These are phyloP conservation scores for Xestia xanthographa DNA, from an alignment of 2,888 invertebrate species.

Conservation along the genomic window DNA sequence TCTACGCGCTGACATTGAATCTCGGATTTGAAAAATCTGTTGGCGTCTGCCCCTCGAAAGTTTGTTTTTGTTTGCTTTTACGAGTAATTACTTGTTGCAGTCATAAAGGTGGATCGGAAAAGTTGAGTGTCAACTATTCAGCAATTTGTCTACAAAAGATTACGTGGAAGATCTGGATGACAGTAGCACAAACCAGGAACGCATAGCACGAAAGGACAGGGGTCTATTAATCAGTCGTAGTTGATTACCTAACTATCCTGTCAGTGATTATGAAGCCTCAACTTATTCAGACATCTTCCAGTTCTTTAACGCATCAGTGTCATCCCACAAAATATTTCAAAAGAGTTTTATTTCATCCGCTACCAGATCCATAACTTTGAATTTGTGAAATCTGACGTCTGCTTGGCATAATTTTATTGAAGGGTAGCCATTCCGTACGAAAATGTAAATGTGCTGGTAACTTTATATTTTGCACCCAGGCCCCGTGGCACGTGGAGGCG, in stretches of 20 bases:
- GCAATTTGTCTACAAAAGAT: not conserved
- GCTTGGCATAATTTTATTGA: conserved; percentile 64
- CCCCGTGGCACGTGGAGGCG: conserved; percentile 12
- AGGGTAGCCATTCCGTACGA: conserved; percentile 45
- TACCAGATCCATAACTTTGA: conserved; percentile 39
- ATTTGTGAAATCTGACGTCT: conserved; percentile 61
- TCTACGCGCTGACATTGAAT: conserved; percentile 67
- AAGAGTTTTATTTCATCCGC: conserved; percentile 12
- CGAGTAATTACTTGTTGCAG: conserved; percentile 12
- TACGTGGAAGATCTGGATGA: not conserved
- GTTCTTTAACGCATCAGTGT: not conserved
- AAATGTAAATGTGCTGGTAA: conserved; percentile 59
- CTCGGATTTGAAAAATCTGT: conserved; percentile 51
- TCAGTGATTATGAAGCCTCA: not conserved
- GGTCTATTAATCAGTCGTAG: not conserved
- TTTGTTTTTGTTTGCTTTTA: conserved; percentile 33
- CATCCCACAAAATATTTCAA: conserved; percentile 10
- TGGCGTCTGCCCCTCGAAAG: conserved; percentile 27
- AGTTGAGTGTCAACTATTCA: not conserved
- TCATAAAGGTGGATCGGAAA: not conserved
- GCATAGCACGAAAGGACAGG: not conserved
- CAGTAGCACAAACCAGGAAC: too few species aligned
- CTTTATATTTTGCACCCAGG: conserved; percentile 57
- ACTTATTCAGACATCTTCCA: not conserved
- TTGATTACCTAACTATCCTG: not conserved